These are phyloP conservation scores for Cygnus buccinator DNA, from an alignment of 2,113 vertebrate genomes.

Conservation along the genomic window DNA sequence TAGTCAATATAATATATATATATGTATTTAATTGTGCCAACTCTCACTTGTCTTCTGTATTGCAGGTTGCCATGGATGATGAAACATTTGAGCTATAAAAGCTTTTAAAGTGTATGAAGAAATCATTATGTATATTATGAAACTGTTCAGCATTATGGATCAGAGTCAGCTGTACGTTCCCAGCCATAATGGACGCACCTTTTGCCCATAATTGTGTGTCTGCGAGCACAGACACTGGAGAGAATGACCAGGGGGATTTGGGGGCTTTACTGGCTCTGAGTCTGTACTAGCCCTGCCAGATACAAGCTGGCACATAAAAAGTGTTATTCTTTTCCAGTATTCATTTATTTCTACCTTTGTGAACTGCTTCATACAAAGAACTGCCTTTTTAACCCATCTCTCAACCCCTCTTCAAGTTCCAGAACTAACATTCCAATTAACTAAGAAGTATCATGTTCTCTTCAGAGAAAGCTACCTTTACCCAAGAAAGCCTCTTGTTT, in stretches of 20 bases:
- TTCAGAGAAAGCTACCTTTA: neutral
- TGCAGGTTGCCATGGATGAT: neutral
- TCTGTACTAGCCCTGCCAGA: neutral
- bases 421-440: neutral
- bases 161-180: neutral
- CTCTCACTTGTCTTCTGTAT: neutral
- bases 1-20: too few relatives aligned
- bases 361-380: neutral
- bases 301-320: neutral
- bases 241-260: neutral
- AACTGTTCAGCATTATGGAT: neutral
- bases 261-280: neutral
- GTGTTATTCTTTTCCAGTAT: neutral
- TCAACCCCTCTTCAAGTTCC: neutral
- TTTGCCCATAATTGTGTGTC: neutral
- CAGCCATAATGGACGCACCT: neutral
- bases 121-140: neutral
- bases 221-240: neutral
- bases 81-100: neutral
- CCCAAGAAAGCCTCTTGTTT: neutral
- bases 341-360: neutral
- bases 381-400: neutral
- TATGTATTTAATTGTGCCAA: neutral
- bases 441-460: neutral
- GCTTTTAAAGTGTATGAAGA: neutral